Conservation (phyloP, 2,797 vertebrate species). For the Enteromius mattozi region DNA sequence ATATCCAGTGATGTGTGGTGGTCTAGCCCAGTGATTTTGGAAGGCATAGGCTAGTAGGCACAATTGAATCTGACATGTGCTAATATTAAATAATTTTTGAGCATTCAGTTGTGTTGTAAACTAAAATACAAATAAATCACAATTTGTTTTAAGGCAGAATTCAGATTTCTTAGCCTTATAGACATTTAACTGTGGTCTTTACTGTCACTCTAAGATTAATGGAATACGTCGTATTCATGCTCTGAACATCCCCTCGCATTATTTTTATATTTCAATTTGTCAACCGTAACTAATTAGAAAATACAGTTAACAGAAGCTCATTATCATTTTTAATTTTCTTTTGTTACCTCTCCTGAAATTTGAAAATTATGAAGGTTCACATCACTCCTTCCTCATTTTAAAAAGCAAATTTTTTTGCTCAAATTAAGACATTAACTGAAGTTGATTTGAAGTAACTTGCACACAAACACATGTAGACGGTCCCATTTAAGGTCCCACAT, state of each 20-base stretch:
- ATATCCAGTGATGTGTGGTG: slow-evolving; percentile 64
- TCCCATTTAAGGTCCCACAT: slow-evolving; percentile 52
- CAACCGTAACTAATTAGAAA: slow-evolving; percentile 16
- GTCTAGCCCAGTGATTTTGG: slow-evolving; percentile 69
- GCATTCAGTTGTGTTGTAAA: not conserved
- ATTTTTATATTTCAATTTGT: slow-evolving; percentile 39
- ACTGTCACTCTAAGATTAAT: slow-evolving; percentile 49
- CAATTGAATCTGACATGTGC: slow-evolving; percentile 45
- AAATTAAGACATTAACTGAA: slow-evolving; percentile 34
- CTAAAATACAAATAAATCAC: not conserved
- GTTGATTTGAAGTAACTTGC: slow-evolving; percentile 17
- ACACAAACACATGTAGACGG: slow-evolving; percentile 46
- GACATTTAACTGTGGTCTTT: slow-evolving; percentile 47
- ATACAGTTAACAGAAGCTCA: slow-evolving; percentile 25
- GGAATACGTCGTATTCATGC: slow-evolving; percentile 37
- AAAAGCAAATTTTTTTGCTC: not conserved
- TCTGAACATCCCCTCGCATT: slow-evolving; percentile 42
- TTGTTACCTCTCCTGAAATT: slow-evolving; percentile 38
- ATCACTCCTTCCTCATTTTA: slow-evolving; percentile 8
- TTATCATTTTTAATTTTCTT: slow-evolving; percentile 43
- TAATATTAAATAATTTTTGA: not conserved
- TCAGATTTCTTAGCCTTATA: not conserved
- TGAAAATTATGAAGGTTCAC: slow-evolving; percentile 16
- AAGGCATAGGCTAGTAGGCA: slow-evolving; percentile 67
- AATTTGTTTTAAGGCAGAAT: slow-evolving; percentile 5